Percentiles rank a stretch among this genome's conserved stretches.
Conservation (phyloP, 2,888 invertebrate genomes). For the Allophyes oxyacanthae region DNA sequence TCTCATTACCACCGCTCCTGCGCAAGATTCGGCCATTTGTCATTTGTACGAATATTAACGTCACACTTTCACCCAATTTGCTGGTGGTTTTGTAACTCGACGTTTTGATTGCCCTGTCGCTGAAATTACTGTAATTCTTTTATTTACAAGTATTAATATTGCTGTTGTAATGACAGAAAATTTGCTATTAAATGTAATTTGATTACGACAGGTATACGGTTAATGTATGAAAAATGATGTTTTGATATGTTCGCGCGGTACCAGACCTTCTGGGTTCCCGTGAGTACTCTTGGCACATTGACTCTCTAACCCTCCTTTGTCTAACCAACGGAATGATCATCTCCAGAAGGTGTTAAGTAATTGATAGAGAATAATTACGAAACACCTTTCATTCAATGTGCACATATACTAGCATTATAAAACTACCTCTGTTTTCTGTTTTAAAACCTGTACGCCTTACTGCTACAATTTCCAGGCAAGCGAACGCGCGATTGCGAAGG, state of each 20-base stretch:
- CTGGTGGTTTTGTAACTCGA: slow-evolving; percentile 76
- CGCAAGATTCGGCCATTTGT: slow-evolving; percentile 81
- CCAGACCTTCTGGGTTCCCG: slow-evolving; percentile 35
- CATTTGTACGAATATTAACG: slow-evolving; percentile 83
- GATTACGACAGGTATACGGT: slow-evolving; percentile 51
- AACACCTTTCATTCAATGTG: slow-evolving; percentile 9
- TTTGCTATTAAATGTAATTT: slow-evolving; percentile 59
- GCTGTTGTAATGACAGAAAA: slow-evolving; percentile 60
- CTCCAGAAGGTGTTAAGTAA: slow-evolving; percentile 23
- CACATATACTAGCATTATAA: slow-evolving; percentile 4
- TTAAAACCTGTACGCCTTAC: slow-evolving; percentile 10
- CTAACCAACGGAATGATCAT: slow-evolving; percentile 24
- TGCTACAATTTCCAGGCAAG: slow-evolving; percentile 36
- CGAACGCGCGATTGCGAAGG: slow-evolving; percentile 36
- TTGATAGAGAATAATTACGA: slow-evolving; percentile 28
- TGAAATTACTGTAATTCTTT: slow-evolving; percentile 73
- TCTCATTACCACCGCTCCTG: slow-evolving; percentile 71
- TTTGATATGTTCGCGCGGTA: slow-evolving; percentile 24
- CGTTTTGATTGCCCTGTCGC: slow-evolving; percentile 72
- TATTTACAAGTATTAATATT: slow-evolving; percentile 67
- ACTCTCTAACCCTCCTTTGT: slow-evolving; percentile 46
- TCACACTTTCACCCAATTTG: slow-evolving; percentile 86
- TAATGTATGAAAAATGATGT: slow-evolving; percentile 49
- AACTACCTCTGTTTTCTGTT: slow-evolving; percentile 13
- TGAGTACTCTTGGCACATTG: slow-evolving; percentile 47